Base-by-base conservation (phyloP, 2,888 invertebrate genomes). In the Bibio marci region DNA sequence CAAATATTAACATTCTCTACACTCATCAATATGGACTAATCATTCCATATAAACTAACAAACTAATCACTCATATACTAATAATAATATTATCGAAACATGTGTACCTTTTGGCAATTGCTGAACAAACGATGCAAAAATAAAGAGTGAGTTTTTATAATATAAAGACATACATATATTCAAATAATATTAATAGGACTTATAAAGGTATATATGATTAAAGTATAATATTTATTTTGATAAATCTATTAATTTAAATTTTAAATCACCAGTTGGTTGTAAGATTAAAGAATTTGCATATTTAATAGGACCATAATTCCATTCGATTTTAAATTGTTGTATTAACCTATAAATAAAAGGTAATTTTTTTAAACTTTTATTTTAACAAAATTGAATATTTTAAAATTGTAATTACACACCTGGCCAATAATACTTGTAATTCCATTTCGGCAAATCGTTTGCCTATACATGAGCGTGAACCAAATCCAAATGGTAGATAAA, bases 381-480 rank as follows among this genome's bases (percentile, higher is more conserved):
- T n/a, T 8, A 30, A 19, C 18, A 22, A 6, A 14, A 35, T 15
- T 7, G 17, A n/a, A n/a, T 12, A 22, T n/a, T n/a, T n/a, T 12
- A 8, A 13, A 13, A 26, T 7, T 18, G n/a, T 18, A n/a, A 12
- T 34, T 18, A 12, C 18, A 18, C 41, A 46, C 51, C 50, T 66
- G 30, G 65, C 58, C 12, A 68, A 38, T 0, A 71, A 52, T 2
- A 62, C 62, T 55, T 73, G 71, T 41, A 79, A 65, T 56, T 80
- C 80, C 45, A 81, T 58, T 49, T 79, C 77, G 1, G 80, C 80
- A 45, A 83, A 69, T 48, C 81, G 62, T 51, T 73, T 65, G 5
- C 82, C 82, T 41, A 77, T 68, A 49, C 80, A 80, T 44, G 69
- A 68, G 36, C 79, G 66, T 0, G 74, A 65, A 1, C 79, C 80